These are phyloP conservation scores for Standfussiana lucernea DNA, from an alignment of 2,888 invertebrate genomes.

Conservation along the genomic window DNA sequence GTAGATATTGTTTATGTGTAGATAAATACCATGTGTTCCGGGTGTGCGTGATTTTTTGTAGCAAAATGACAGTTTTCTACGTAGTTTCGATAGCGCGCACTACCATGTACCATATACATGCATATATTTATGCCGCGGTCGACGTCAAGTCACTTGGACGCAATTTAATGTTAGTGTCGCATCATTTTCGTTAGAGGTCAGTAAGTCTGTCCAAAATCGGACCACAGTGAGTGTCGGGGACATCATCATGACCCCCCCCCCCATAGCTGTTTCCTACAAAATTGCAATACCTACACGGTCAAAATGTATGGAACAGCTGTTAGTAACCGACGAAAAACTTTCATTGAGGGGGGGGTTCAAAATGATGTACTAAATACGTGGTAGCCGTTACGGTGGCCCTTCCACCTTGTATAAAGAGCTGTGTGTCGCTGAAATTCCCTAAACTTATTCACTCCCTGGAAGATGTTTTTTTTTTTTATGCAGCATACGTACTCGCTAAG, in stretches of 20 bases:
- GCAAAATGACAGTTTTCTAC: neutral
- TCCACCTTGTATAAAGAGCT: neutral
- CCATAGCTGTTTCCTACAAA: too few species aligned
- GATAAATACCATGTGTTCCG: slow-evolving; percentile 16
- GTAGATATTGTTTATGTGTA: slow-evolving; percentile 23
- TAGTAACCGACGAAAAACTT: too few species aligned
- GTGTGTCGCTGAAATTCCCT: neutral
- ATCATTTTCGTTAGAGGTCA: neutral
- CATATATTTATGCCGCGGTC: neutral
- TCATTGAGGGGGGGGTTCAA: too few species aligned
- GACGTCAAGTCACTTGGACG: neutral
- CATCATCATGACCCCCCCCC: neutral
- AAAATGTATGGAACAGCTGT: too few species aligned
- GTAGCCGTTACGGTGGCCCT: too few species aligned
- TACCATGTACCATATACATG: neutral
- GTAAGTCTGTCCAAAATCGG: neutral
- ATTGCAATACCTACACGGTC: too few species aligned
- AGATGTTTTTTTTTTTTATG: too few species aligned
- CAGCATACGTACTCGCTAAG: neutral
- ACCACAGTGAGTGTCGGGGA: neutral
- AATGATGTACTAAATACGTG: too few species aligned
- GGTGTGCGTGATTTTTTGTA: neutral
- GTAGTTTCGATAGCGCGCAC: neutral
- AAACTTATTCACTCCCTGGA: neutral
- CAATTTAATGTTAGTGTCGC: neutral